Percentiles rank a stretch among this genome's conserved stretches.
Conservation (phyloP, 2,888 invertebrate species). For the Erpobdella octoculata region DNA sequence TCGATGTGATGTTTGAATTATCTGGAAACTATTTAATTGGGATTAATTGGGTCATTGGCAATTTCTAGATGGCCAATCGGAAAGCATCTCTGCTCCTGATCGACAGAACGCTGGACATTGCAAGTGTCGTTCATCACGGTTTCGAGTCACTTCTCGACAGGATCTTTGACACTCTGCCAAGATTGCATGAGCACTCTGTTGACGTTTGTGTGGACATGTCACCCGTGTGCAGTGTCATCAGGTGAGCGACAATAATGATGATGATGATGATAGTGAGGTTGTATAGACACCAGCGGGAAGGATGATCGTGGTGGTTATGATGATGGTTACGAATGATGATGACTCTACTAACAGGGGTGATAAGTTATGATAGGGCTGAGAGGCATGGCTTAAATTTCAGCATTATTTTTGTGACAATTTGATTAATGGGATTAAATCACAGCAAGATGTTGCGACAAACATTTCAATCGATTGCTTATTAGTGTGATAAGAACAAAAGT, state of each 20-base stretch:
- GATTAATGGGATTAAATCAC: no score
- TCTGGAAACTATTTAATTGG: no score
- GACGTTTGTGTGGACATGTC: constrained; percentile 64
- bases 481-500: no score
- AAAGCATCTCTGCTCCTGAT: constrained; percentile 54
- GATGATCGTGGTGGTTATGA: not conserved
- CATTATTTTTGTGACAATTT: no score
- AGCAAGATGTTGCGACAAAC: no score
- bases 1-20: not conserved
- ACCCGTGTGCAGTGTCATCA: constrained; percentile 57
- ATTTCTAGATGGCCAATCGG: constrained; percentile 27
- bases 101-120: constrained; percentile 63
- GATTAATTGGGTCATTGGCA: not conserved
- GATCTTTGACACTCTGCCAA: constrained; percentile 56
- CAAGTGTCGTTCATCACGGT: constrained; percentile 59
- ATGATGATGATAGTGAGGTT: not conserved
- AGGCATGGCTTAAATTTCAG: no score
- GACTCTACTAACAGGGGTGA: no score
- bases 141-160: constrained; percentile 62
- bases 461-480: no score
- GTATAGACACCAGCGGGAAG: no score
- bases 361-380: no score
- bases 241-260: constrained; percentile 47
- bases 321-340: not conserved
- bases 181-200: constrained; percentile 60